Percentiles rank a stretch among this genome's conserved stretches.
phyloP scores from a whole-genome alignment of 1,140 invertebrate genomes.

The Delia radicum region DNA sequence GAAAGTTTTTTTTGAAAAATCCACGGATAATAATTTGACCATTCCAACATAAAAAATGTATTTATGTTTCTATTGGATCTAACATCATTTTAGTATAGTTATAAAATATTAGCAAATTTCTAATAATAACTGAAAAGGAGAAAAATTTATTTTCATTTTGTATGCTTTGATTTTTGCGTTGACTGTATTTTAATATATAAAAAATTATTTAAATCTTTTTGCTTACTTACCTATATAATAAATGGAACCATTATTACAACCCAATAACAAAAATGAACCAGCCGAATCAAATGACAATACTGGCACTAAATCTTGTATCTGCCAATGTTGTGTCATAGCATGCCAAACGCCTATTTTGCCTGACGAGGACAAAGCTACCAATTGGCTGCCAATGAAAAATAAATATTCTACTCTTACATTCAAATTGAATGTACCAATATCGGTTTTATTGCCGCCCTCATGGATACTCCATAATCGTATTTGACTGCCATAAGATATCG shows the following conservation, averaged over 20 bases:
- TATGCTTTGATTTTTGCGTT: too few relatives aligned
- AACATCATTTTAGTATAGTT: too few relatives aligned
- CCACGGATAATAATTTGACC: too few relatives aligned
- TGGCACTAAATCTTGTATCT: conserved; percentile 92
- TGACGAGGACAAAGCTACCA: conserved; percentile 87
- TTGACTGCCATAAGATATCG: conserved; percentile 81
- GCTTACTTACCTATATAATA: conserved; percentile 86
- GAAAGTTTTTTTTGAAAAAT: too few relatives aligned
- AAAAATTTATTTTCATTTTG: too few relatives aligned
- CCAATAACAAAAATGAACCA: conserved; percentile 90
- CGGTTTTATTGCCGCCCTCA: conserved; percentile 73
- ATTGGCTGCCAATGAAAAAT: conserved; percentile 95
- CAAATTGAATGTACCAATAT: conserved; percentile 89
- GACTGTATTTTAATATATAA: conserved; percentile 30
- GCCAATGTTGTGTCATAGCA: conserved; percentile 97
- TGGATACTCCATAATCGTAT: conserved; percentile 88
- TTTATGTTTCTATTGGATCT: too few relatives aligned
- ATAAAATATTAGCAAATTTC: too few relatives aligned
- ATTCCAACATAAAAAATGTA: too few relatives aligned
- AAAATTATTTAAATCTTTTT: not conserved
- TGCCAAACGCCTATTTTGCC: conserved; percentile 99
- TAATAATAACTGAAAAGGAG: too few relatives aligned
- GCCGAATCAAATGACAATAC: conserved; percentile 95
- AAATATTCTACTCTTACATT: conserved; percentile 92
- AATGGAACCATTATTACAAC: conserved; percentile 94